Base-by-base conservation (phyloP, 2,797 vertebrate genomes). In the Gobionotothen gibberifrons region DNA sequence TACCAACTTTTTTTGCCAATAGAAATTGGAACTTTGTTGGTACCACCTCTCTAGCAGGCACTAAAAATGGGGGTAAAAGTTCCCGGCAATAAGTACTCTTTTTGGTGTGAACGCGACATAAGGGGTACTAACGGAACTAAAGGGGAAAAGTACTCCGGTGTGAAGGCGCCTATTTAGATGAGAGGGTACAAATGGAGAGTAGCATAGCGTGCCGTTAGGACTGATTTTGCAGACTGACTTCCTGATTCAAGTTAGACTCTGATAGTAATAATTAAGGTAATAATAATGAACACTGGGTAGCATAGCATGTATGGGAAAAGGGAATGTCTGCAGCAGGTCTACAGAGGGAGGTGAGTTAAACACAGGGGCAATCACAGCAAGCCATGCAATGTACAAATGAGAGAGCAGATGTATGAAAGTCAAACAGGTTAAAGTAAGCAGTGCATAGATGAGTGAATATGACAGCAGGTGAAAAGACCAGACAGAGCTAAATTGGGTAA, bases 391-490 rank as follows among this genome's bases (percentile, higher is more conserved):
- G 3, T 39, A 49, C 21, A 63, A 54, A 52, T 65, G n/a, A 39
- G 29, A 68, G 58, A 63, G 29, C 36, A 46, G 47, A 64, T 68
- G 22, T 48, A 39, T 16, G 26, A 26, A 29, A 52, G 19, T 58
- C 22, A 65, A 42, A 57, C 6, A 57, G 54, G 42, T 32, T 16
- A 69, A 53, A 76, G 46, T 60, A 29, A 46, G 9, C 32, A 7
- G 21, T 22, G 49, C 49, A 59, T 53, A 56, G n/a, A 61, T n/a
- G 43, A 75, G 13, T 60, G 56, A 56, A 56, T 42, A 11, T 66
- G 40, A 68, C 47, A 55, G 43, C 12, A 48, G 49, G 6, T 40
- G 43, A 58, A 51, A 49, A 21, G n/a, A 47, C 15, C 13, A 15
- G 17, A 66, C 57, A 47, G 13, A 44, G 8, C 1, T 14, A 21